These are phyloP conservation scores for Ciona savignyi DNA, from an alignment of 23 tunicate species.

Conservation along the genomic window DNA sequence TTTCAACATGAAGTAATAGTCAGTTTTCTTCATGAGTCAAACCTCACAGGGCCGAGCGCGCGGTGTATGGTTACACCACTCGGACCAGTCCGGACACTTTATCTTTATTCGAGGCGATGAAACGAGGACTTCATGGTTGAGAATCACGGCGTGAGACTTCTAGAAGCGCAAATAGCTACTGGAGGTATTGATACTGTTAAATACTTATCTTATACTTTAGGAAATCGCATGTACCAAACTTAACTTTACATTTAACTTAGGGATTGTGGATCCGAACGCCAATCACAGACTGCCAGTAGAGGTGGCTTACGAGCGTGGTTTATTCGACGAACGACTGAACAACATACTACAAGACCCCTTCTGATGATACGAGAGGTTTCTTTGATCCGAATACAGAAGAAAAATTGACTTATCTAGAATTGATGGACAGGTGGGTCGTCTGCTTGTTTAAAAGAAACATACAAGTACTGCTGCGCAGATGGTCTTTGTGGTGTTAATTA, in stretches of 20 bases:
- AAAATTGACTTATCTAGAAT: slow-evolving; percentile 85
- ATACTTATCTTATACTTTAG: too few species aligned
- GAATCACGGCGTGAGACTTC: slow-evolving; percentile 57
- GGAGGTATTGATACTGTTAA: slow-evolving; percentile 76
- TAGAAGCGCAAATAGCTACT: slow-evolving; percentile 89
- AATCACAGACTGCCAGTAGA: slow-evolving; percentile 98
- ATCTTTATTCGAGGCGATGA: slow-evolving; percentile 66
- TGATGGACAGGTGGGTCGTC: slow-evolving; percentile 65
- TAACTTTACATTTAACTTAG: too few species aligned
- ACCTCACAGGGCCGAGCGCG: slow-evolving; percentile 23
- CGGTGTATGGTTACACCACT: slow-evolving; percentile 12
- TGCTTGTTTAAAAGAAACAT: neutral
- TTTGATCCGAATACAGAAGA: slow-evolving; percentile 99
- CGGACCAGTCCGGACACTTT: neutral
- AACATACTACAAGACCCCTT: slow-evolving; percentile 74
- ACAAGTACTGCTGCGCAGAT: too few species aligned
- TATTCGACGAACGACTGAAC: slow-evolving; percentile 80
- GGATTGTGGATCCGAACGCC: slow-evolving; percentile 92
- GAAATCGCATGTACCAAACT: too few species aligned
- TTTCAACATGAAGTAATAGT: too few species aligned
- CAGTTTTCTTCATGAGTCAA: too few species aligned
- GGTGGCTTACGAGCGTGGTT: slow-evolving; percentile 85
- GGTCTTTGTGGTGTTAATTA: too few species aligned
- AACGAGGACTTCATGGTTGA: slow-evolving; percentile 49
- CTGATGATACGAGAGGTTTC: slow-evolving; percentile 95